phyloP scores from a whole-genome alignment of 2,113 vertebrate species.

The Eudyptes chrysolophus region DNA sequence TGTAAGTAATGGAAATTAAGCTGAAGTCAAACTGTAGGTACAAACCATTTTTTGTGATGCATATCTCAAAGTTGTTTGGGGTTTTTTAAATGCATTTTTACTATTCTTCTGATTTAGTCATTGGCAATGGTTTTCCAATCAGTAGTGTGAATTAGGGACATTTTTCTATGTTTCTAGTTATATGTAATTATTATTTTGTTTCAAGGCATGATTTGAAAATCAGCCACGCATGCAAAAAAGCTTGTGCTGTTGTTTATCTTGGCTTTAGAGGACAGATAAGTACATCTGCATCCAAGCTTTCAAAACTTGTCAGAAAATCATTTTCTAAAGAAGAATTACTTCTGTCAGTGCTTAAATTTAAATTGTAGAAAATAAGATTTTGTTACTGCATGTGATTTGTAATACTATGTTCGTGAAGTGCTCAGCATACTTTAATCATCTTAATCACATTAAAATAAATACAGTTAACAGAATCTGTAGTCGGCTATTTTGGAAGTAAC shows the following conservation, averaged over 20 bases:
- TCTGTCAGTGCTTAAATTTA: neutral
- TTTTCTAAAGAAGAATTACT: neutral
- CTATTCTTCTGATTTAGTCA: neutral
- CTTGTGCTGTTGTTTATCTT: neutral
- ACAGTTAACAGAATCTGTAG: neutral
- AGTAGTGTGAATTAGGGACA: neutral
- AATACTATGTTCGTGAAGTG: neutral
- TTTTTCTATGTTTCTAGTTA: neutral
- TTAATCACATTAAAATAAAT: neutral
- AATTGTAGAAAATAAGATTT: neutral
- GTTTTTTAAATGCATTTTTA: neutral
- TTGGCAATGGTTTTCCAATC: neutral
- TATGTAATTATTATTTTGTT: neutral
- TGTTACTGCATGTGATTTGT: neutral
- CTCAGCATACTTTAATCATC: neutral
- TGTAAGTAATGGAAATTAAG: neutral
- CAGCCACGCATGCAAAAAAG: neutral
- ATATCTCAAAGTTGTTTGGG: neutral
- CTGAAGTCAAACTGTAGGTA: neutral
- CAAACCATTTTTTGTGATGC: neutral
- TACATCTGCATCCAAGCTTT: neutral
- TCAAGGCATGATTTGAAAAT: conserved; percentile 23
- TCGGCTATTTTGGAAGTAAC: neutral
- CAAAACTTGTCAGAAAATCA: neutral
- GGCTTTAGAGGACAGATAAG: conserved; percentile 8